These are phyloP conservation scores for Halictus rubicundus DNA, from an alignment of 1,140 invertebrate genomes.

Conservation along the genomic window DNA sequence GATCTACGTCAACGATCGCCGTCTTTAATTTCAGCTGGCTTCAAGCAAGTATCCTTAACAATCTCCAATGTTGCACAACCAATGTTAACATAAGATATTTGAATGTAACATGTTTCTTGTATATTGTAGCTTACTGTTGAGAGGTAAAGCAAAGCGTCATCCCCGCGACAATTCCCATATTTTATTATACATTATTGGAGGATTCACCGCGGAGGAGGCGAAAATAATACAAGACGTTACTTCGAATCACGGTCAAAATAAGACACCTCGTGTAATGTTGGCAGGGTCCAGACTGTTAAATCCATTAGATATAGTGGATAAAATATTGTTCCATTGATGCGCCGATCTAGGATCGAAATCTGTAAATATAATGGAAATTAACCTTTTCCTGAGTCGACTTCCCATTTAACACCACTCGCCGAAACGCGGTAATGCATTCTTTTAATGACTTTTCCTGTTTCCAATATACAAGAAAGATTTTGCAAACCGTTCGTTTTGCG, in stretches of 20 bases:
- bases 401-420: constrained; percentile 59
- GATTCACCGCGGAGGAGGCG: constrained; percentile 82
- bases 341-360: constrained; percentile 45
- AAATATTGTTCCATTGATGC: constrained; percentile 67
- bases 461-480: constrained; percentile 51
- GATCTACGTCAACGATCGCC: constrained; percentile 80
- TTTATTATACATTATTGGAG: constrained; percentile 83
- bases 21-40: constrained; percentile 77
- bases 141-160: constrained; percentile 76
- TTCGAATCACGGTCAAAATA: constrained; percentile 35
- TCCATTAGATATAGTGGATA: constrained; percentile 73
- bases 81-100: background rate
- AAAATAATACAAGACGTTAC: constrained; percentile 71
- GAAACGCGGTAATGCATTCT: constrained; percentile 62
- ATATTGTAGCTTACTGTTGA: constrained; percentile 73
- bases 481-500: constrained; percentile 26
- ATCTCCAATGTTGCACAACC: background rate
- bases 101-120: constrained; percentile 21
- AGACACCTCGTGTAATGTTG: constrained; percentile 66
- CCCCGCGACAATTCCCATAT: constrained; percentile 82
- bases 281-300: constrained; percentile 74
- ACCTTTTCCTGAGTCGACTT: constrained; percentile 5
- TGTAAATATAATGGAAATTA: constrained; percentile 57
- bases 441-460: constrained; percentile 40
- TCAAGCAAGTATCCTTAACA: constrained; percentile 70